phyloP scores from a whole-genome alignment of 2,113 vertebrate species.

The Zonotrichia leucophrys region DNA sequence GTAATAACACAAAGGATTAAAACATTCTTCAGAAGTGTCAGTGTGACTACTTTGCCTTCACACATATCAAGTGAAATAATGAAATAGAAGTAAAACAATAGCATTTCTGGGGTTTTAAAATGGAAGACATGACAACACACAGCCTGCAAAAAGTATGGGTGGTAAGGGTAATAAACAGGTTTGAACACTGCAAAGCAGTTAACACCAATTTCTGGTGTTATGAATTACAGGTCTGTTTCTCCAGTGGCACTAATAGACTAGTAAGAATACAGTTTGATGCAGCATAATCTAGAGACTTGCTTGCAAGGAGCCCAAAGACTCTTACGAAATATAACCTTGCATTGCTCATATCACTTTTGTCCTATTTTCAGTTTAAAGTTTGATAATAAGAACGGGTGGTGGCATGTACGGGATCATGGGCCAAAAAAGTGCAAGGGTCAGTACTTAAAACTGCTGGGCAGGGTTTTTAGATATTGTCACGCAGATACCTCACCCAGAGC shows the following conservation, averaged over 20 bases:
- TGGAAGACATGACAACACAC: background rate
- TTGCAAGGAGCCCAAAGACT: background rate
- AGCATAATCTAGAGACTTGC: background rate
- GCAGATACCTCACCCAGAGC: background rate
- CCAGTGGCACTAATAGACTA: background rate
- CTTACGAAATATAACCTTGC: background rate
- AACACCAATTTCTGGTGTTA: background rate
- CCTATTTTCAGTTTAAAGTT: conserved; percentile 19
- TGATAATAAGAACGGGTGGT: background rate
- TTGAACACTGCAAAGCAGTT: background rate
- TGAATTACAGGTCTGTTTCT: background rate
- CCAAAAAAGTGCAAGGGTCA: background rate
- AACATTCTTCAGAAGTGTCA: background rate
- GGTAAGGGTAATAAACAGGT: background rate
- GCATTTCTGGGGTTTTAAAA: background rate
- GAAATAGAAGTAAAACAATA: background rate
- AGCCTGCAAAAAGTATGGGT: background rate
- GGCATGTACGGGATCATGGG: background rate
- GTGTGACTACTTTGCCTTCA: background rate
- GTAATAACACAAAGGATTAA: background rate
- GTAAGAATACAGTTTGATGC: background rate
- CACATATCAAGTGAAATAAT: background rate
- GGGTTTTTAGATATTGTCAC: background rate
- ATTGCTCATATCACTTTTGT: background rate
- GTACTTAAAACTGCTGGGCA: background rate